Percentiles rank a stretch among this genome's conserved stretches.
phyloP scores from a whole-genome alignment of 2,888 invertebrate species.

The Coelinius sp. region DNA sequence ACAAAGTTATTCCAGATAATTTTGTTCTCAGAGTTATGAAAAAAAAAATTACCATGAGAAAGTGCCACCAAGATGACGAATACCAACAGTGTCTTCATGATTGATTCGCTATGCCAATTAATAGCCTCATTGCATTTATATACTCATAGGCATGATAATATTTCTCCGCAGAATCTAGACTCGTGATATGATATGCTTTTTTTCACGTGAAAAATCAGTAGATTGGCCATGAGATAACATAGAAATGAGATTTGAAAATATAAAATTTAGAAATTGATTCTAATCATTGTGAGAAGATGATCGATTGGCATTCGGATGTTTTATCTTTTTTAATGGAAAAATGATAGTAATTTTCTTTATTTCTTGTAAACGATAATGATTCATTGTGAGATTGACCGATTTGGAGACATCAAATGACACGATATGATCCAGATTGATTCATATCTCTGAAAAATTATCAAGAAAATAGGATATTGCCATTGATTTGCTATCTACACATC shows the following conservation, averaged over 20 bases:
- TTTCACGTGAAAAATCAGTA: not conserved
- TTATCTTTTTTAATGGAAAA: not conserved
- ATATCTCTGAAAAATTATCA: too few species aligned
- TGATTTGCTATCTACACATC: too few species aligned
- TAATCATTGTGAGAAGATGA: not conserved
- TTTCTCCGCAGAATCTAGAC: not conserved
- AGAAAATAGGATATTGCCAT: too few species aligned
- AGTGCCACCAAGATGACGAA: not conserved
- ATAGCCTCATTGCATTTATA: slow-evolving; percentile 20
- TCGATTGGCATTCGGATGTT: not conserved
- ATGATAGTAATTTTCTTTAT: not conserved
- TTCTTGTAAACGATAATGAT: not conserved
- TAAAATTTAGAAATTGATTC: not conserved
- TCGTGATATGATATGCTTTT: not conserved
- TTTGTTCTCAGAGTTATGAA: not conserved
- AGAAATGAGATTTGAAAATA: not conserved
- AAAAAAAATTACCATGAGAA: not conserved
- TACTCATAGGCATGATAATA: not conserved
- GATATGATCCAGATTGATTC: too few species aligned
- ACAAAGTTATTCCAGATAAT: slow-evolving; percentile 6
- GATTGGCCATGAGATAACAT: not conserved
- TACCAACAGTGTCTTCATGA: slow-evolving; percentile 12
- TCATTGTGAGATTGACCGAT: not conserved
- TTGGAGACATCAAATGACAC: too few species aligned
- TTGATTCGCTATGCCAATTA: not conserved